Conservation (phyloP, 2,797 vertebrate species). For the Okamejei kenojei region DNA sequence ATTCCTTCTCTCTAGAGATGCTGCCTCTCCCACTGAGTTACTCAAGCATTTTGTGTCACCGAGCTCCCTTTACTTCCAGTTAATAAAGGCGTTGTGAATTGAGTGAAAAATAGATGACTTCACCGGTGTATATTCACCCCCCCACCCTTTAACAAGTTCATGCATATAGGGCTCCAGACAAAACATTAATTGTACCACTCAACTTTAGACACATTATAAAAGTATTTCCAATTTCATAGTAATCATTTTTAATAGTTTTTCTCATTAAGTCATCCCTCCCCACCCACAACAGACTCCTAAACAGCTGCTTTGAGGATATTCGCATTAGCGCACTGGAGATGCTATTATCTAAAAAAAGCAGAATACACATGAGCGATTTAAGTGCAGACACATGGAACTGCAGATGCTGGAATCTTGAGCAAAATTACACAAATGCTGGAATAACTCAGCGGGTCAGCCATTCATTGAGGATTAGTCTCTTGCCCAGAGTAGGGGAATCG, state of each 20-base stretch:
- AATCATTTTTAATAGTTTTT: background rate
- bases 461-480: too few relatives aligned
- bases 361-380: too few relatives aligned
- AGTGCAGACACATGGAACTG: too few relatives aligned
- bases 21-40: too few relatives aligned
- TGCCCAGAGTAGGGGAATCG: too few relatives aligned
- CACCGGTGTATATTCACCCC: background rate
- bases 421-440: too few relatives aligned
- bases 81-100: background rate
- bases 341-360: too few relatives aligned
- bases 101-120: background rate
- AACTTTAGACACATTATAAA: background rate
- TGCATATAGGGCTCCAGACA: background rate
- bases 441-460: too few relatives aligned
- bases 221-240: background rate
- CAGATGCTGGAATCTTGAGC: too few relatives aligned
- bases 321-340: background rate
- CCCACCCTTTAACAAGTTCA: background rate
- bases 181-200: background rate
- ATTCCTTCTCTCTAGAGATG: too few relatives aligned
- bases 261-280: background rate
- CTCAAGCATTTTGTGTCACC: background rate
- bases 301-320: background rate
- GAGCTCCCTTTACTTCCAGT: background rate
- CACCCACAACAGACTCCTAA: background rate